These are phyloP conservation scores for Ptilorrhoa leucosticta DNA, from an alignment of 2,113 vertebrate species.

Conservation along the genomic window DNA sequence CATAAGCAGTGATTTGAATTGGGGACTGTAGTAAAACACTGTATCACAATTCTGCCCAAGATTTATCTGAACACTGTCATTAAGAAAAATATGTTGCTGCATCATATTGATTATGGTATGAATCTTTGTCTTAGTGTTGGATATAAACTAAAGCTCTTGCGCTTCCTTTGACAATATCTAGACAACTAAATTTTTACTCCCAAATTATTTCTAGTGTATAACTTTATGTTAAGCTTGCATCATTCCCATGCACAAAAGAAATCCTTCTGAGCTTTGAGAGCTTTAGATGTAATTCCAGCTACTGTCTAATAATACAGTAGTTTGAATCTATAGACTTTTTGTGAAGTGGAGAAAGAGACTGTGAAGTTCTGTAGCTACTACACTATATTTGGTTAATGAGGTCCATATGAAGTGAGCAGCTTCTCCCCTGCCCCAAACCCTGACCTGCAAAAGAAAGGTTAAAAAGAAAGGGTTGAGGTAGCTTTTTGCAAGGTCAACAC, in stretches of 20 bases:
- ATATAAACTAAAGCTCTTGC: neutral
- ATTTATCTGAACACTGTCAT: neutral
- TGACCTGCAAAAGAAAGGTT: neutral
- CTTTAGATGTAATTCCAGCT: neutral
- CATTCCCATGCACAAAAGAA: neutral
- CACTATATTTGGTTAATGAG: neutral
- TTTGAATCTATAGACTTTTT: neutral
- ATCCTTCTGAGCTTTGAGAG: neutral
- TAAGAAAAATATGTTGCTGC: neutral
- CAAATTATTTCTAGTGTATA: neutral
- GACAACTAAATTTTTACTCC: neutral
- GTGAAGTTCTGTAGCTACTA: neutral
- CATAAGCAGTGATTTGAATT: neutral
- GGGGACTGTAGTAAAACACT: neutral
- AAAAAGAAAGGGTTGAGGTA: neutral
- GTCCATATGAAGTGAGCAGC: neutral
- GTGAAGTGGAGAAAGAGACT: neutral
- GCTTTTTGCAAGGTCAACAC: neutral
- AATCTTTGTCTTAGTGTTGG: neutral
- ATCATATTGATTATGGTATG: neutral
- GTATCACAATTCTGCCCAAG: neutral
- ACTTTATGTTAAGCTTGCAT: neutral
- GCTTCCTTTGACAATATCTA: neutral
- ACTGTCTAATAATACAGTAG: neutral
- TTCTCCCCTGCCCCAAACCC: neutral